phyloP scores from a whole-genome alignment of 2,888 invertebrate species.

The Drosophila buzzatii region DNA sequence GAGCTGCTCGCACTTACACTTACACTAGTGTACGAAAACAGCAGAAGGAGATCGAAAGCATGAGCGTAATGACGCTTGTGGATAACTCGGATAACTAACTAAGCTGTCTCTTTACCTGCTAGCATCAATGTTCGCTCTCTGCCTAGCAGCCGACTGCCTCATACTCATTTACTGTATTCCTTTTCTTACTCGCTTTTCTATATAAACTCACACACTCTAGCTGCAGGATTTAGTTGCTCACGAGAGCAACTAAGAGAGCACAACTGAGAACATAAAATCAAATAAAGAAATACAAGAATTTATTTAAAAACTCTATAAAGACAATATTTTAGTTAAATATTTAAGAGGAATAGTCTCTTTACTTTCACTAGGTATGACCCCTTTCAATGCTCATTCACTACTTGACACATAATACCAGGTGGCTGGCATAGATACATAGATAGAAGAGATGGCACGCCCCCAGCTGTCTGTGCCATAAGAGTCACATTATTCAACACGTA shows the following conservation, averaged over 20 bases:
- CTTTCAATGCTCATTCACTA: neutral
- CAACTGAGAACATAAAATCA: neutral
- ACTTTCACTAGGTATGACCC: neutral
- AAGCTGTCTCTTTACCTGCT: neutral
- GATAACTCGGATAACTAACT: neutral
- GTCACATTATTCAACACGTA: conserved; percentile 66
- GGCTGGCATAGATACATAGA: neutral
- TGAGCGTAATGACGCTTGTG: neutral
- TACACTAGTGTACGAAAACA: neutral
- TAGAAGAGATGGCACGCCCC: conserved; percentile 11
- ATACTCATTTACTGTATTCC: neutral
- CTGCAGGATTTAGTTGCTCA: neutral
- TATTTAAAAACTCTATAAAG: neutral
- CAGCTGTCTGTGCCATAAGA: conserved; percentile 23
- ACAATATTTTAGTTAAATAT: neutral
- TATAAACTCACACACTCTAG: neutral
- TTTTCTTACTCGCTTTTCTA: neutral
- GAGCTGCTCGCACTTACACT: neutral
- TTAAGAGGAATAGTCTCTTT: neutral
- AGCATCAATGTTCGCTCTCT: neutral
- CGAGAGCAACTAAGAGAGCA: too few species aligned
- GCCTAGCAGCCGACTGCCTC: neutral
- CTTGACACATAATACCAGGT: conserved; percentile 1
- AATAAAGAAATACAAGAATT: neutral
- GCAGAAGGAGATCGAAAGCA: neutral